Conservation (phyloP, 1,140 invertebrate genomes). For the Drepana arcuata region DNA sequence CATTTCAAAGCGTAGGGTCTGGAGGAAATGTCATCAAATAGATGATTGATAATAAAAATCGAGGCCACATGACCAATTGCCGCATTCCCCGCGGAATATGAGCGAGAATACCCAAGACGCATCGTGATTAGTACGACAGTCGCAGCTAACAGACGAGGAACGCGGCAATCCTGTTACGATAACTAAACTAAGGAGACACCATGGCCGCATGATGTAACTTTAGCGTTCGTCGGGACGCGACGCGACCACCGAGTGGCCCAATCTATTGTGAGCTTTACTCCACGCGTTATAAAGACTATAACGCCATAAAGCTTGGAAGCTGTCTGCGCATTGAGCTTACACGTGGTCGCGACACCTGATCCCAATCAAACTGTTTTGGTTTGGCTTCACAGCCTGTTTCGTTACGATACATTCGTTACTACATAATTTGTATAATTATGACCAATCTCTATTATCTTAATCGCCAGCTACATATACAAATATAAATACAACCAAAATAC, state of each 20-base stretch:
- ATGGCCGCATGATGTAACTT: constrained; percentile 66
- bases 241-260: constrained; percentile 16
- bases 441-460: no score
- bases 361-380: constrained; percentile 40
- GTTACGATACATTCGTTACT: constrained; percentile 37
- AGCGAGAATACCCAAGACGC: neutral
- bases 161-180: constrained; percentile 29
- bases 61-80: no score
- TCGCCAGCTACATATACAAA: no score
- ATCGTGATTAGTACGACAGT: neutral
- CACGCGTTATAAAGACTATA: no score
- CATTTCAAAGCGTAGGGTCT: constrained; percentile 64
- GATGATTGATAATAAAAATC: no score
- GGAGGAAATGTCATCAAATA: constrained; percentile 1
- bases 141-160: constrained; percentile 8
- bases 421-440: no score
- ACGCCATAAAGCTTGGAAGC: no score
- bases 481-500: no score
- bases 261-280: no score
- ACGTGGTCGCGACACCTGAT: constrained; percentile 7
- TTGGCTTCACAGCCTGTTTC: constrained; percentile 54
- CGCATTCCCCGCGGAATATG: constrained; percentile 6
- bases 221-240: constrained; percentile 29
- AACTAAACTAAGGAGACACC: constrained; percentile 51
- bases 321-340: no score